phyloP scores from a whole-genome alignment of 2,888 invertebrate species.

The Dryocosmus kuriphilus region DNA sequence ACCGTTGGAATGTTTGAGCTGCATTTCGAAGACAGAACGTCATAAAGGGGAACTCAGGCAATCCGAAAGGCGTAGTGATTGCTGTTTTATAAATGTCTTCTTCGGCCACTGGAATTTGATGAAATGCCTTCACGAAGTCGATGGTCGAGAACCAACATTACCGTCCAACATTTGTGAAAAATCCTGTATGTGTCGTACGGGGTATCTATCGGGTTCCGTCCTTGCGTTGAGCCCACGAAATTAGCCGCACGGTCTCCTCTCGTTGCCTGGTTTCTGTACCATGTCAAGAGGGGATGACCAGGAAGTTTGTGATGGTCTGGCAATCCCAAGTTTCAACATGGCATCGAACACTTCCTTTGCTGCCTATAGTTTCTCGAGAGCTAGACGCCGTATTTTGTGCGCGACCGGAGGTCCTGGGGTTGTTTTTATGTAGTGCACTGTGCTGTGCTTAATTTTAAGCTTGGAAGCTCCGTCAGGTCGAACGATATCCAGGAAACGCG shows the following conservation, averaged over 20 bases:
- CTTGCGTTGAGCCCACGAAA: slow-evolving; percentile 60
- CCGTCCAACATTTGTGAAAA: slow-evolving; percentile 57
- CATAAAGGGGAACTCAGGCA: too few species aligned
- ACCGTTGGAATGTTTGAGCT: slow-evolving; percentile 60
- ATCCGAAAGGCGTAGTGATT: slow-evolving; percentile 66
- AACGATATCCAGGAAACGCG: too few species aligned
- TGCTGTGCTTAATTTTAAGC: neutral
- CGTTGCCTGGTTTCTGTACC: slow-evolving; percentile 58
- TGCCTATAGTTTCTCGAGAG: slow-evolving; percentile 64
- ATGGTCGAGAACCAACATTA: slow-evolving; percentile 57
- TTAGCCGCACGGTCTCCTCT: slow-evolving; percentile 61
- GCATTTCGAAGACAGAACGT: slow-evolving; percentile 66
- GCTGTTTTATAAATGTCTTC: slow-evolving; percentile 67
- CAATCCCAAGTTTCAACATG: slow-evolving; percentile 72
- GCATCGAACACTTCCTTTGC: slow-evolving; percentile 67
- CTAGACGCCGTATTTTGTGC: slow-evolving; percentile 66
- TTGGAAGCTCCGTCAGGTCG: too few species aligned
- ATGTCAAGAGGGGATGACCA: slow-evolving; percentile 74
- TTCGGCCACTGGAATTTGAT: slow-evolving; percentile 66
- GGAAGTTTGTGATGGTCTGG: slow-evolving; percentile 72
- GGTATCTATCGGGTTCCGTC: slow-evolving; percentile 65
- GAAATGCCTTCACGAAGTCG: slow-evolving; percentile 62
- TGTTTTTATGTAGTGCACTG: slow-evolving; percentile 61
- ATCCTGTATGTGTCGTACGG: slow-evolving; percentile 65
- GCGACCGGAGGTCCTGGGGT: slow-evolving; percentile 69